Evolutionary conservation across 2,888 invertebrate species (phyloP).

Genomic region (Scaptomyza caliginosa): DNA sequence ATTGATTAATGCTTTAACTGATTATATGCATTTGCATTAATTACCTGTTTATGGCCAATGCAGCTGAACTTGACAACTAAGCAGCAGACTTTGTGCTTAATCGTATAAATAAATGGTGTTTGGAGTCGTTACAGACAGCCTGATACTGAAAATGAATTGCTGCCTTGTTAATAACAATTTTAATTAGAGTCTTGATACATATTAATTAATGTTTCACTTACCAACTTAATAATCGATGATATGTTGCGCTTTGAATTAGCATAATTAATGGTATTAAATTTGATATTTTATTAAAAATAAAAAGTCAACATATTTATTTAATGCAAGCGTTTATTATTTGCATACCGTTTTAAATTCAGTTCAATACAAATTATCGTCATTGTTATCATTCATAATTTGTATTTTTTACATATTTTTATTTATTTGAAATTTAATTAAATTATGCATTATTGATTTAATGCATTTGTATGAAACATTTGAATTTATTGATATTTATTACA

Average conservation of each 20-base stretch:
- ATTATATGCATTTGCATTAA: conserved; percentile 47
- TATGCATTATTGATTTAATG: conserved; percentile 65
- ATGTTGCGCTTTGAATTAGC: conserved; percentile 43
- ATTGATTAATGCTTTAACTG: conserved; percentile 60
- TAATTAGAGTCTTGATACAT: not conserved
- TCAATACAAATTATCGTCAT: conserved; percentile 44
- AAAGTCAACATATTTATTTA: conserved; percentile 47
- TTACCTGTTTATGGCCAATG: conserved; percentile 14
- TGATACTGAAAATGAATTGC: not conserved
- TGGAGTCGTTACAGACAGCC: not conserved
- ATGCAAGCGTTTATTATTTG: conserved; percentile 33
- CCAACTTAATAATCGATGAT: conserved; percentile 27
- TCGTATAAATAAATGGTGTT: not conserved
- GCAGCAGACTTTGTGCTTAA: not conserved
- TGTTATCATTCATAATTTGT: conserved; percentile 37
- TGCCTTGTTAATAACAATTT: conserved; percentile 6
- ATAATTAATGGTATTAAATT: conserved; percentile 49
- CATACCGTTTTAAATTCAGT: conserved; percentile 39
- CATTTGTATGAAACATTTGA: conserved; percentile 59
- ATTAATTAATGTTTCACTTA: conserved; percentile 27
- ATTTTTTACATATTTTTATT: conserved; percentile 12
- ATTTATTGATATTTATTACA: conserved; percentile 54
- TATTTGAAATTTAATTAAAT: conserved; percentile 60
- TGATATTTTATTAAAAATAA: conserved; percentile 38
- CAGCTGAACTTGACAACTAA: conserved; percentile 16